Evolutionary conservation across 1,140 invertebrate species (phyloP).

Genomic region (Danaus melanippus): DNA sequence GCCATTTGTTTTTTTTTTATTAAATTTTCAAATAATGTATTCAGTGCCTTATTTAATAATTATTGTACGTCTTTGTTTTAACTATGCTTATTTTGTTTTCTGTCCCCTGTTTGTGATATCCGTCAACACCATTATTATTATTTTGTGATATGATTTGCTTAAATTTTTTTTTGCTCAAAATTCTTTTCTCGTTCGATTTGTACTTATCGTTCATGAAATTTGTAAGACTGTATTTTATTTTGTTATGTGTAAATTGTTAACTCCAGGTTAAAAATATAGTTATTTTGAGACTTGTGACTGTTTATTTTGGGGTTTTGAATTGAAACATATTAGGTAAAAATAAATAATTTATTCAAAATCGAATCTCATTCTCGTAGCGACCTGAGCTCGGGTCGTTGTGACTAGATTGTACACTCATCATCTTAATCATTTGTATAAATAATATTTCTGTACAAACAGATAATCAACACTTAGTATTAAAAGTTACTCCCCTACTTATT

Average conservation of each 20-base stretch:
- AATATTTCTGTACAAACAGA: conserved; percentile 66
- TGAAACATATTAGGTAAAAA: conserved; percentile 50
- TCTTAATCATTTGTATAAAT: conserved; percentile 57
- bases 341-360: conserved; percentile 67
- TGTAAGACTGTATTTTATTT: conserved; percentile 71
- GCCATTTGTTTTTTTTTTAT: conserved; percentile 13
- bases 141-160: conserved; percentile 60
- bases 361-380: conserved; percentile 52
- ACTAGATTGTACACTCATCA: conserved; percentile 71
- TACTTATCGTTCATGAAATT: conserved; percentile 69
- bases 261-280: conserved; percentile 68
- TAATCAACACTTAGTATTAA: conserved; percentile 68
- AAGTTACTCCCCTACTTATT: conserved; percentile 64
- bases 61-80: conserved; percentile 16
- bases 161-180: conserved; percentile 62
- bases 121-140: conserved; percentile 21
- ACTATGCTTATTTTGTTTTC: conserved; percentile 6
- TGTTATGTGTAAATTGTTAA: conserved; percentile 67
- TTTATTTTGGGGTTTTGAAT: conserved; percentile 27
- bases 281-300: conserved; percentile 58
- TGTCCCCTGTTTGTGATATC: too few species aligned
- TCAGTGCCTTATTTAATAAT: conserved; percentile 37
- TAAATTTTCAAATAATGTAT: conserved; percentile 19
- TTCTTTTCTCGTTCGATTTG: conserved; percentile 53
- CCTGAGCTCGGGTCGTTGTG: conserved; percentile 64